Conservation (phyloP, 1,140 invertebrate genomes). For the Sycophila sp. region DNA sequence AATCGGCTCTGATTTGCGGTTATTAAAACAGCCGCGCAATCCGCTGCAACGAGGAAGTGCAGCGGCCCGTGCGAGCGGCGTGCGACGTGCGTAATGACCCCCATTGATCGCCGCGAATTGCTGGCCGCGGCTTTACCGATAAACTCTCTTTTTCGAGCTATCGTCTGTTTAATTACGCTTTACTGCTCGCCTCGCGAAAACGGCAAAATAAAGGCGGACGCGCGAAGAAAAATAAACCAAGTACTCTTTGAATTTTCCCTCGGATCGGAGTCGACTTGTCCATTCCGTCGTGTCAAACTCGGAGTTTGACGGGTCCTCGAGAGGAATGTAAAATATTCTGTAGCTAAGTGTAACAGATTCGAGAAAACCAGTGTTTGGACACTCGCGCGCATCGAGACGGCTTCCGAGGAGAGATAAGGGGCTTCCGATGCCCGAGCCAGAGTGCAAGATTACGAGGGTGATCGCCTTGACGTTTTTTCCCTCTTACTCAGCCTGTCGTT, state of each 20-base stretch:
- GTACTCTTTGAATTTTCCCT: no score
- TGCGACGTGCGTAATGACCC: background rate
- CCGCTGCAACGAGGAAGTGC: background rate
- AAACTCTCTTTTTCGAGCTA: background rate
- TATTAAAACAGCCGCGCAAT: slow-evolving; percentile 16
- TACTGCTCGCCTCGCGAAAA: no score
- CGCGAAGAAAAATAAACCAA: no score
- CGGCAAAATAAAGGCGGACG: no score
- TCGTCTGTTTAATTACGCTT: background rate
- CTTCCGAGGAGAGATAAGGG: no score
- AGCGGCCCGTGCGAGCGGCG: background rate
- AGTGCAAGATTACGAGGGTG: background rate
- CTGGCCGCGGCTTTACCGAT: background rate
- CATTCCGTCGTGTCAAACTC: no score
- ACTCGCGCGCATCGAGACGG: background rate
- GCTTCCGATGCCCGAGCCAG: background rate
- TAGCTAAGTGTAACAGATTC: no score
- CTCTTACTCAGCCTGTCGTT: background rate
- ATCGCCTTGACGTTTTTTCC: background rate
- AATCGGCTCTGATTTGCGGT: slow-evolving; percentile 17
- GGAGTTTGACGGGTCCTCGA: no score
- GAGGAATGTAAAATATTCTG: no score
- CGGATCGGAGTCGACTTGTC: no score
- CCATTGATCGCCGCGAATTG: background rate
- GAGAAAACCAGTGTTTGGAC: background rate